These are phyloP conservation scores for Pelodytes ibericus DNA, from an alignment of 2,797 vertebrate species.

Conservation along the genomic window DNA sequence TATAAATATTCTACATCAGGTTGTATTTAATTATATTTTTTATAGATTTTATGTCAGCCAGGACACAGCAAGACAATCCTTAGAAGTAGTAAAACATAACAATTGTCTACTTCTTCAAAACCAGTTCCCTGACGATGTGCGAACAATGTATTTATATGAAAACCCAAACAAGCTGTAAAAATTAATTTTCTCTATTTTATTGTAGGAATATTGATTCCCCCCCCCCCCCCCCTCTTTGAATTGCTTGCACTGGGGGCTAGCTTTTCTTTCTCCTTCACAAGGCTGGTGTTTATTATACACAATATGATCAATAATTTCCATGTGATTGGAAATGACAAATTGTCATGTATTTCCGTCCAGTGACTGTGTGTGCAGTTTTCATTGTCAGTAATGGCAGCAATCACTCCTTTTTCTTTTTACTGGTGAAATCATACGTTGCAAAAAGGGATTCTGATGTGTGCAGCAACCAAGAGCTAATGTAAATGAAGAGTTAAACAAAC, in stretches of 20 bases:
- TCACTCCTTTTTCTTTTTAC: neutral
- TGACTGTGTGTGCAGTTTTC: neutral
- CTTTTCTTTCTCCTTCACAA: neutral
- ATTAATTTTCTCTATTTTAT: constrained; percentile 7
- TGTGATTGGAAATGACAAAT: constrained; percentile 1
- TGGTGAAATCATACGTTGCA: too few species aligned
- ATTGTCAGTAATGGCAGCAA: neutral
- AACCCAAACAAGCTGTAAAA: neutral
- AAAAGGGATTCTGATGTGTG: too few species aligned
- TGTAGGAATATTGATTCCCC: constrained; percentile 8
- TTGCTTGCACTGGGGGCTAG: neutral
- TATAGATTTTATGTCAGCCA: neutral
- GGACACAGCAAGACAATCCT: neutral
- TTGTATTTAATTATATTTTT: neutral
- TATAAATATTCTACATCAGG: too few species aligned
- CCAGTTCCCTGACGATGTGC: neutral
- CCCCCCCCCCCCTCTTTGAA: neutral
- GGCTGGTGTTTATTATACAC: neutral
- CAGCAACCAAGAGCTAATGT: too few species aligned
- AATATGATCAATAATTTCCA: constrained; percentile 12
- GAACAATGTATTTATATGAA: neutral
- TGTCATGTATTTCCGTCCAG: neutral
- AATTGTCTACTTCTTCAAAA: neutral
- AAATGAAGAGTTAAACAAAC: too few species aligned
- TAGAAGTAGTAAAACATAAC: neutral